phyloP scores from a whole-genome alignment of 2,113 vertebrate genomes.

The Tor tambroides region DNA sequence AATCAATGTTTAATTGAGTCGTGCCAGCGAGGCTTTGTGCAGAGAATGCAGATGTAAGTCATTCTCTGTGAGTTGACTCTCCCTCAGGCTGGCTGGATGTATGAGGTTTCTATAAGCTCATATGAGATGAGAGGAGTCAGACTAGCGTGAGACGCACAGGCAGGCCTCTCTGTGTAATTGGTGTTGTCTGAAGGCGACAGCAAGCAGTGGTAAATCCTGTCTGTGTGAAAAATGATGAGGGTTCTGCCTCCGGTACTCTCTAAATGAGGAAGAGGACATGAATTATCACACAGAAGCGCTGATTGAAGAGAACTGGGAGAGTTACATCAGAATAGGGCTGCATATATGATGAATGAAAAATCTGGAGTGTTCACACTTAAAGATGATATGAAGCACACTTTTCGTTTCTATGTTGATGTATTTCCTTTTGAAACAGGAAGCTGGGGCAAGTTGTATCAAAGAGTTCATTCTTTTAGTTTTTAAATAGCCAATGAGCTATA shows the following conservation, averaged over 20 bases:
- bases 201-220: background rate
- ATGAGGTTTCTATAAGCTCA: background rate
- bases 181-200: slow-evolving; percentile 21
- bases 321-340: background rate
- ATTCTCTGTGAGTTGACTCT: background rate
- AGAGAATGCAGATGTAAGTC: background rate
- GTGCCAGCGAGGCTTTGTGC: background rate
- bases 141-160: background rate
- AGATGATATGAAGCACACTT: background rate
- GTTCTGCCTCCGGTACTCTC: background rate
- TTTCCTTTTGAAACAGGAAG: background rate
- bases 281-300: background rate
- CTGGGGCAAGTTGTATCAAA: background rate
- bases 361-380: background rate
- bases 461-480: background rate
- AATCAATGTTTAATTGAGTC: background rate
- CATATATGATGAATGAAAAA: background rate
- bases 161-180: background rate
- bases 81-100: background rate
- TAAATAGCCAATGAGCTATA: too few relatives aligned
- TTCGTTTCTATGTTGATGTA: background rate
- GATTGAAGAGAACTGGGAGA: background rate
- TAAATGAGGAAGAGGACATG: slow-evolving; percentile 1
- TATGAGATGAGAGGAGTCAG: background rate
- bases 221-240: background rate